Percentiles rank a stretch among this genome's conserved stretches.
Conservation (phyloP, 2,888 invertebrate species). For the Fragum whitleyi region DNA sequence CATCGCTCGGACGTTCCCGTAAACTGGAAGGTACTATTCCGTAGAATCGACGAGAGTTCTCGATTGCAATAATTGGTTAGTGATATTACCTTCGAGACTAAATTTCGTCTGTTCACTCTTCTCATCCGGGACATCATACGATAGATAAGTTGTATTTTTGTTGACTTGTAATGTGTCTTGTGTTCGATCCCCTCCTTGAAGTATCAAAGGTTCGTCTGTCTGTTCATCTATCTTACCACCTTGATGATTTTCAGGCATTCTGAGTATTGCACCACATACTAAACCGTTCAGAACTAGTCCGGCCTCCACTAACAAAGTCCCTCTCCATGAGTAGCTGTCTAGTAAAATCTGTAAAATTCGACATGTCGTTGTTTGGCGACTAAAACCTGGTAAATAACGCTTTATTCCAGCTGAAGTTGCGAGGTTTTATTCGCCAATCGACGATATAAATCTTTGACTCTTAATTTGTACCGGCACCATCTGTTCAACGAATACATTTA, state of each 20-base stretch:
- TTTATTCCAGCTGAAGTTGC: too few species aligned
- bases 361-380: not conserved
- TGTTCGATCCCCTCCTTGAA: not conserved
- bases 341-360: slow-evolving; percentile 39
- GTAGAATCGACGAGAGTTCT: too few species aligned
- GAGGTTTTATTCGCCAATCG: too few species aligned
- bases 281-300: slow-evolving; percentile 44
- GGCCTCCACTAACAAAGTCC: slow-evolving; percentile 39
- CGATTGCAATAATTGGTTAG: too few species aligned
- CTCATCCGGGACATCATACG: not conserved
- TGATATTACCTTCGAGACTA: too few species aligned
- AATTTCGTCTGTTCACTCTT: not conserved
- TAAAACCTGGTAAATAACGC: too few species aligned
- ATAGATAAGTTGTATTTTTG: not conserved
- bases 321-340: slow-evolving; percentile 49
- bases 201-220: not conserved
- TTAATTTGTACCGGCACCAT: too few species aligned
- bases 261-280: slow-evolving; percentile 33
- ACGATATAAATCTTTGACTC: too few species aligned
- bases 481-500: too few species aligned
- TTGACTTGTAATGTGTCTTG: not conserved
- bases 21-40: too few species aligned
- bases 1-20: too few species aligned
- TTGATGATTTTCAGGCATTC: slow-evolving; percentile 1
- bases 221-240: not conserved